Conservation (phyloP, 2,797 vertebrate species). For the Fringilla coelebs region DNA sequence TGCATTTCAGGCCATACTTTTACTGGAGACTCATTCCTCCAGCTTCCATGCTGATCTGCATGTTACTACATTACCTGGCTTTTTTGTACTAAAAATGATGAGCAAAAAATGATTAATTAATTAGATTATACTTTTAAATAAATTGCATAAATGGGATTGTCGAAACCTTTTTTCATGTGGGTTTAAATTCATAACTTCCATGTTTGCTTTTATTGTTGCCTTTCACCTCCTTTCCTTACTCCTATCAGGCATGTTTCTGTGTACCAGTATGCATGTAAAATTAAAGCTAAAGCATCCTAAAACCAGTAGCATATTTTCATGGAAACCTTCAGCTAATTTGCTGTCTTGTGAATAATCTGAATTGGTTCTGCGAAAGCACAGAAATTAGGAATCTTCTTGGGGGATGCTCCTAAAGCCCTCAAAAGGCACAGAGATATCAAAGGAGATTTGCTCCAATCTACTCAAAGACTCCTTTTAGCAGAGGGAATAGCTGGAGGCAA, state of each 20-base stretch:
- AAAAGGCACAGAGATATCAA: background rate
- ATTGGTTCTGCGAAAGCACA: background rate
- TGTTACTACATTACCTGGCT: background rate
- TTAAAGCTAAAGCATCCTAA: background rate
- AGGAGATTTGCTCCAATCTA: background rate
- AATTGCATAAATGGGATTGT: background rate
- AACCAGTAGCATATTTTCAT: background rate
- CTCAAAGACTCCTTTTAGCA: background rate
- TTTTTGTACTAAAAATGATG: background rate
- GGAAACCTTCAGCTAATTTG: background rate
- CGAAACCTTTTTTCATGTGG: background rate
- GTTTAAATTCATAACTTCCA: background rate
- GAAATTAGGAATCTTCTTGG: background rate
- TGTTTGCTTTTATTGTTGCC: background rate
- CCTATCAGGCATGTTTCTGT: background rate
- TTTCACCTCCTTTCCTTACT: background rate
- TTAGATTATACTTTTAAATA: background rate
- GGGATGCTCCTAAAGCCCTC: background rate
- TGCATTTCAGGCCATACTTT: background rate
- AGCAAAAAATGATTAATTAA: background rate
- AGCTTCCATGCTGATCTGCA: background rate
- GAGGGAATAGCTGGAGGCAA: background rate
- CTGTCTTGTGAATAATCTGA: background rate
- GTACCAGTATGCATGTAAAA: background rate
- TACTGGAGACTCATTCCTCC: background rate